Base-by-base conservation (phyloP, 2,113 vertebrate species). In the Ranitomeya imitator region DNA sequence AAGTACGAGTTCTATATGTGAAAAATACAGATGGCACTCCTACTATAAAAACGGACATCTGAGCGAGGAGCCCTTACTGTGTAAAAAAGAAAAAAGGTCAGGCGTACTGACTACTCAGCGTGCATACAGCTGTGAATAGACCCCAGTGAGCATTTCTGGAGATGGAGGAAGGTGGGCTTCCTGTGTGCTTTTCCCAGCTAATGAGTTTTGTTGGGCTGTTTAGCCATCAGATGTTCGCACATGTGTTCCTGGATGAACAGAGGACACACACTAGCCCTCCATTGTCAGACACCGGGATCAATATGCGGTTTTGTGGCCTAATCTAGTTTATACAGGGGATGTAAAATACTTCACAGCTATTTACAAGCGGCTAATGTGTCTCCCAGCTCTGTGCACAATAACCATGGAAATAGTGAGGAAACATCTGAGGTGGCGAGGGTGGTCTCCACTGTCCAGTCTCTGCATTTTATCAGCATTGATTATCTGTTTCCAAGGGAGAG, bases 211-310 rank as follows among this genome's bases (percentile, higher is more conserved):
- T 79, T 79, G 54, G 74, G 74, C 45, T 78, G 74, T 52, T 21
- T 52, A 78, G 74, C 19, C 13, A 78, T 78, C 74, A 78, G 74
- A 78, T 78, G 52, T 79, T 79, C 54, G 76, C 76, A 79, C 76
- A 79, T 79, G 51, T 79, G 76, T 79, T 55, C 11, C 76, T n/a
- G 76, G 23, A 79, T 79, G 19, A 79, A 79, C 55, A 23, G 76
- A 55, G 76, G 19, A 23, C 51, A 23, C 51, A 79, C 21, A 23
- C 76, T 55, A 18, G 19, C 3, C 19, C 55, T 79, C 76, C 12
- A 79, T 79, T 79, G 7, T 55, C 76, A 21, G 21, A 52, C 51
- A 55, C 54, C 23, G 37, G 13, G 52, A 55, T 79, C 76, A 79
- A 79, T 79, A 55, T 79, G 76, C 16, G 76, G 76, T 79, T 55